Evolutionary conservation across 2,113 vertebrate genomes (phyloP).

Genomic region (Glaucidium brasilianum): DNA sequence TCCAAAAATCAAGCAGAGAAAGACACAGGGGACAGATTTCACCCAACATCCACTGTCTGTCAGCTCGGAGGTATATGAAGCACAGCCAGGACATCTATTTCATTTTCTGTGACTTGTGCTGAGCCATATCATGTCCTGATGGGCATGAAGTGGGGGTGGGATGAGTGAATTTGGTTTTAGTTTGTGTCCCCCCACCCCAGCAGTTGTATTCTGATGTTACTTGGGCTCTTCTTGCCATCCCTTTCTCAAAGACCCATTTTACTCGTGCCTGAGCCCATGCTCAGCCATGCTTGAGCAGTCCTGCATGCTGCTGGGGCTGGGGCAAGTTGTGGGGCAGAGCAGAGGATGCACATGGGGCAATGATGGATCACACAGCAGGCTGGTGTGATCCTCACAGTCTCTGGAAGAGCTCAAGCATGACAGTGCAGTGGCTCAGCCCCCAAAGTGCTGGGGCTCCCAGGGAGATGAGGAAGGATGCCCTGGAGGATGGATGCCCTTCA

Average conservation of each 20-base stretch:
- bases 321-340: not conserved
- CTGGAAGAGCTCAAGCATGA: not conserved
- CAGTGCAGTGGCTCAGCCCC: not conserved
- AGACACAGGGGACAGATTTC: not conserved
- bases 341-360: not conserved
- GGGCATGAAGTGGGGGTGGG: not conserved
- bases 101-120: not conserved
- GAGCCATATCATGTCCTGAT: not conserved
- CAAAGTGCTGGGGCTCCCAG: not conserved
- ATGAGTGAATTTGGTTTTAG: not conserved
- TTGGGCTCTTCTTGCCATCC: not conserved
- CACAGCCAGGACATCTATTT: rapidly evolving
- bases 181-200: not conserved
- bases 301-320: rapidly evolving
- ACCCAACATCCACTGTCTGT: not conserved
- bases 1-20: not conserved
- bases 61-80: not conserved
- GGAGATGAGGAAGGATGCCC: not conserved
- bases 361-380: not conserved
- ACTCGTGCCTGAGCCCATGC: not conserved
- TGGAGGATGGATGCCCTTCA: not conserved
- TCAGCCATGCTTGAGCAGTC: not conserved
- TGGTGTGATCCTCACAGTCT: not conserved
- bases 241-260: not conserved
- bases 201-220: not conserved